Base-by-base conservation (phyloP, 2,113 vertebrate genomes). In the Motacilla tschutschensis region DNA sequence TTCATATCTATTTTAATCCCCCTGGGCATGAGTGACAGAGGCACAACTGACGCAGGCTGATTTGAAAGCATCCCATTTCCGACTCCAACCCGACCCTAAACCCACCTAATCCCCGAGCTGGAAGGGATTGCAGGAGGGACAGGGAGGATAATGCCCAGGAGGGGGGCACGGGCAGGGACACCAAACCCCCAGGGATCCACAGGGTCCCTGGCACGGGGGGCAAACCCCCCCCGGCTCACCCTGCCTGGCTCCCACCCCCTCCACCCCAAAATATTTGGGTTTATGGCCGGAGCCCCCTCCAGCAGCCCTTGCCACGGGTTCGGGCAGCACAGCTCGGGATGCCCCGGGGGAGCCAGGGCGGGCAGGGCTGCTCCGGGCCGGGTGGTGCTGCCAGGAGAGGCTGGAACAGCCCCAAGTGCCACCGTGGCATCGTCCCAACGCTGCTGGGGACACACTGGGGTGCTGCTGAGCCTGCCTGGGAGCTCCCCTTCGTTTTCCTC, bases 1-100 rank as follows among this genome's bases (percentile, higher is more conserved):
- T 85, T 41, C 88, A 81, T 94, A 93, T 94, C 91, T 89, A 41
- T 94, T 94, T 95, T 96, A 95, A 95, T 95, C 95, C 91, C 71
- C 17, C 47, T 1, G 54, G 22, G 47, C 86, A 59, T 1, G 94
- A 92, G 78, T 43, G 92, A 8, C 82, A 81, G 90, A 70, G 91
- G 59, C 85, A 60, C 63, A 4, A 53, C 8, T 94, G 93, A 93
- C 66, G 90, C 88, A 95, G 93, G 92, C 57, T 87, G 79, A 92
- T 95, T 82, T 94, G 91, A 94, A 95, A 94, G 70, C 93, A 88
- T 94, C 93, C 93, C 93, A 80, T 91, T 95, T 91, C 87, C 21
- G 67, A 91, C 84, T 92, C 53, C 47, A 84, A 20, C 92, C 80
- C 36, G 10, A 89, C 94, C 93, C 94, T 89, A 96, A 96, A 95